Evolutionary conservation across 2,888 invertebrate genomes (phyloP).

Genomic region (Creontiades dilutus): DNA sequence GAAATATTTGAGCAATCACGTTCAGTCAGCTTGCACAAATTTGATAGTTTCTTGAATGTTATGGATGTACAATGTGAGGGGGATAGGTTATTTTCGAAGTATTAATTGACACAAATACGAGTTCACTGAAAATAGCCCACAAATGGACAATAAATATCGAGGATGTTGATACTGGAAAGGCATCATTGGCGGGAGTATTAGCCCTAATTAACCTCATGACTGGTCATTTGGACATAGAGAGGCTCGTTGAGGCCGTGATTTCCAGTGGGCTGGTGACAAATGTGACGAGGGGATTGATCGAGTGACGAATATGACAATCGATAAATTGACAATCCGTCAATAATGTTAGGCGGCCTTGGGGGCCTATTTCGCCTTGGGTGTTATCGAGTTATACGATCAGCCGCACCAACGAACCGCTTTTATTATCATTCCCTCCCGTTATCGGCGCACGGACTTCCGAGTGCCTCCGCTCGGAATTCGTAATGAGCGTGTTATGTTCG

Average conservation of each 20-base stretch:
- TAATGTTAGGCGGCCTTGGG: constrained; percentile 30
- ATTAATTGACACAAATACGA: too few species aligned
- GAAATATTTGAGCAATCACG: too few species aligned
- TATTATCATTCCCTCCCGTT: not conserved
- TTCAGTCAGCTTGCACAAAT: too few species aligned
- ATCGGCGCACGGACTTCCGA: constrained; percentile 1
- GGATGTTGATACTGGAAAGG: not conserved
- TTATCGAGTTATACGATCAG: constrained; percentile 36
- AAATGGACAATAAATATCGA: too few species aligned
- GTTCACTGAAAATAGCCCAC: too few species aligned
- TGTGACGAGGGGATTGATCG: not conserved
- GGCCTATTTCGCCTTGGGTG: constrained; percentile 8
- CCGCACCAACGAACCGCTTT: not conserved
- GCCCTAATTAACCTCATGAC: not conserved
- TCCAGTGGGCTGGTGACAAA: constrained; percentile 31
- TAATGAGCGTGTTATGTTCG: not conserved
- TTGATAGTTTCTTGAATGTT: too few species aligned
- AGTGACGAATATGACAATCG: constrained; percentile 26
- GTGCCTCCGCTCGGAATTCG: not conserved
- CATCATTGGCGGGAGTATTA: not conserved
- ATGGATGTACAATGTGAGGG: too few species aligned
- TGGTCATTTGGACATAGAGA: constrained; percentile 5
- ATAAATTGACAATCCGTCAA: constrained; percentile 32
- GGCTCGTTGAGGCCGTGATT: constrained; percentile 1
- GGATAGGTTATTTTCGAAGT: too few species aligned